A percentile compares a stretch with the other conserved stretches of the same genome.
Evolutionary conservation across 2,888 invertebrate genomes (phyloP).

Genomic region (Meteorus colon): DNA sequence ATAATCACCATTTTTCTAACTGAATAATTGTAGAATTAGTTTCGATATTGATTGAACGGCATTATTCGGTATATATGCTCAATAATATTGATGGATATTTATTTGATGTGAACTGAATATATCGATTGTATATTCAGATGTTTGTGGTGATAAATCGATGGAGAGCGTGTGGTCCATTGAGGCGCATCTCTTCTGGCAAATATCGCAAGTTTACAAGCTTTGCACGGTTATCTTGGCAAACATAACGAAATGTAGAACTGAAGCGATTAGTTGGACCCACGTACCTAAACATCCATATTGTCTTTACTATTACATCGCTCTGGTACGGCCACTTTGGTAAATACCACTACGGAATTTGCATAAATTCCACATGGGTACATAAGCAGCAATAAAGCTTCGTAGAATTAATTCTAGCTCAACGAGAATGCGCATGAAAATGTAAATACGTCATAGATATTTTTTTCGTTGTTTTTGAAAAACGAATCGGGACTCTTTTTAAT

Average conservation of each 20-base stretch:
- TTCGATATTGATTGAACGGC: neutral
- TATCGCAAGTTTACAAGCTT: constrained; percentile 6
- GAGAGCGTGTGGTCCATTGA: neutral
- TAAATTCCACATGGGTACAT: neutral
- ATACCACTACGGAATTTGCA: neutral
- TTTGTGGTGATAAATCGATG: neutral
- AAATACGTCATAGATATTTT: neutral
- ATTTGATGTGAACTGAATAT: neutral
- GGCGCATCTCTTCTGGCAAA: neutral
- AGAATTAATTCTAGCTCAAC: neutral
- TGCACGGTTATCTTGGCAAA: neutral
- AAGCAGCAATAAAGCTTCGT: too few species aligned
- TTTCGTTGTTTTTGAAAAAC: neutral
- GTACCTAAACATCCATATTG: neutral
- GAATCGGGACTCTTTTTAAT: neutral
- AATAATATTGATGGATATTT: neutral
- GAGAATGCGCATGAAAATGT: neutral
- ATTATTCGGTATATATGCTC: neutral
- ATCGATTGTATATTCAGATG: neutral
- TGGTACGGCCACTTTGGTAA: neutral
- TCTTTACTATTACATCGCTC: neutral
- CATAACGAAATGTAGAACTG: neutral
- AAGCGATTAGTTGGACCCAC: constrained; percentile 2
- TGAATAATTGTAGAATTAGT: neutral
- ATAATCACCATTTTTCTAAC: too few species aligned